Evolutionary conservation across 2,888 invertebrate species (phyloP).

Genomic region (Hoplodrina blanda): DNA sequence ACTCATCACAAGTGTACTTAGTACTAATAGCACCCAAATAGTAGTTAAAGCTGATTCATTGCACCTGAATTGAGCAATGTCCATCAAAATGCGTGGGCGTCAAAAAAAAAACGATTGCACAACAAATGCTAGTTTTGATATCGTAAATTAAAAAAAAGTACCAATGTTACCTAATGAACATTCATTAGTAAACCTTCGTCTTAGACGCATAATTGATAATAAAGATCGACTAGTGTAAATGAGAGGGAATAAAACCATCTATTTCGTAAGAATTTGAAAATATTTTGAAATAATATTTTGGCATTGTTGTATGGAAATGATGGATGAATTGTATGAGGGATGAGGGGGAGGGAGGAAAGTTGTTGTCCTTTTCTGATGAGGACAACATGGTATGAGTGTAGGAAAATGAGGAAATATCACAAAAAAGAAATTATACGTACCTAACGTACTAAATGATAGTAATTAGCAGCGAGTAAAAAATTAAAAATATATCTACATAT

Average conservation of each 20-base stretch:
- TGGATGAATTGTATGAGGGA: too few species aligned
- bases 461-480: too few species aligned
- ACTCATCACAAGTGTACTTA: not conserved
- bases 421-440: too few species aligned
- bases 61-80: constrained; percentile 10
- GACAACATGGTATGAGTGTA: too few species aligned
- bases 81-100: not conserved
- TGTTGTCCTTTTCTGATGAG: too few species aligned
- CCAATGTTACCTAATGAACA: constrained; percentile 18
- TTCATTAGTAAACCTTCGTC: constrained; percentile 20
- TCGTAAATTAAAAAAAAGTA: constrained; percentile 14
- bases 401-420: too few species aligned
- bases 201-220: not conserved
- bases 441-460: too few species aligned
- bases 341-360: too few species aligned
- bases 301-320: too few species aligned
- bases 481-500: too few species aligned
- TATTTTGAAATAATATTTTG: not conserved
- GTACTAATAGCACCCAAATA: not conserved
- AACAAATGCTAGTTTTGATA: constrained; percentile 5
- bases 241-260: not conserved
- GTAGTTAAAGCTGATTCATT: not conserved
- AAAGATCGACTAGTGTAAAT: not conserved
- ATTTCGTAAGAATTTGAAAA: constrained; percentile 31
- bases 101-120: constrained; percentile 2